Conservation (phyloP, 1,140 invertebrate genomes). For the Plutomurus gul region DNA sequence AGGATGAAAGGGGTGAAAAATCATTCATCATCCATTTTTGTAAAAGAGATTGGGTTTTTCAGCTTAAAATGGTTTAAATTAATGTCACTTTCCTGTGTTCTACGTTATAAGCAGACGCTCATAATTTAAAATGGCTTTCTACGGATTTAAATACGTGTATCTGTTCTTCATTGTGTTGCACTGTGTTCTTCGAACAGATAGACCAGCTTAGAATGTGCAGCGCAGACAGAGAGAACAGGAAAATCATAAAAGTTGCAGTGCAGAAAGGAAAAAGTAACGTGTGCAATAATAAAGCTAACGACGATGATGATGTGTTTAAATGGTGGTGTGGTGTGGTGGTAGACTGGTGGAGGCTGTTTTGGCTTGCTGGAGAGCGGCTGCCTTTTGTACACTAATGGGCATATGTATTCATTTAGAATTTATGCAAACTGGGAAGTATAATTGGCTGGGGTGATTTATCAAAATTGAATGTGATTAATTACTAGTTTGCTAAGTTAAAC, state of each 20-base stretch:
- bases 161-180: no score
- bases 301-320: constrained; percentile 19
- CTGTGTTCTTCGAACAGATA: no score
- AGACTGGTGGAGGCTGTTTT: background rate
- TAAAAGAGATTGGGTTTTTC: constrained; percentile 29
- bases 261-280: no score
- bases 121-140: background rate
- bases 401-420: constrained; percentile 26
- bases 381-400: constrained; percentile 19
- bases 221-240: no score
- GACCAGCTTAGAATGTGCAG: no score
- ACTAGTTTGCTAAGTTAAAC: constrained; percentile 28
- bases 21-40: constrained; percentile 49
- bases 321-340: background rate
- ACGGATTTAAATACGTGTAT: background rate
- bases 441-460: constrained; percentile 28
- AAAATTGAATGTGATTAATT: constrained; percentile 30
- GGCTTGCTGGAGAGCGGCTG: background rate
- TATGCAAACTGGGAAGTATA: constrained; percentile 26
- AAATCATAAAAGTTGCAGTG: no score
- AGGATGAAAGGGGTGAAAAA: constrained; percentile 48
- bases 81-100: constrained; percentile 20
- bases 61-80: constrained; percentile 28
- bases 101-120: constrained; percentile 1
- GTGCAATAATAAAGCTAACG: constrained; percentile 11